A percentile compares a stretch with the other conserved stretches of the same genome.
Conservation (phyloP, 2,797 vertebrate genomes). For the Coilia nasus region DNA sequence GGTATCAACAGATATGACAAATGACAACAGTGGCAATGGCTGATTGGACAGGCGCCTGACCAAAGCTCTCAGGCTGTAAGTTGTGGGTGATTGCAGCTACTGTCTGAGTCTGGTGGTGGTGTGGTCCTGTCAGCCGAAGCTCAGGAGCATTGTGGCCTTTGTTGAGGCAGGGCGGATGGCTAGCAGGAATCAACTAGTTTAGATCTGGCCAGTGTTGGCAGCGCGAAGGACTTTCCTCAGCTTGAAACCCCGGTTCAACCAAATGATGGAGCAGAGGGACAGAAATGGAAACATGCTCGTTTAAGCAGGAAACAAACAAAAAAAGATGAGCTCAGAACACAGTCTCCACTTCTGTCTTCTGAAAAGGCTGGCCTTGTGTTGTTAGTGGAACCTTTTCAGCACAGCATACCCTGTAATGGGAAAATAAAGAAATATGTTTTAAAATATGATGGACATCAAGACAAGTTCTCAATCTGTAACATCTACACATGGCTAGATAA, state of each 20-base stretch:
- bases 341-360: conserved; percentile 12
- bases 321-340: background rate
- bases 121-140: conserved; percentile 59
- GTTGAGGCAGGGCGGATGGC: conserved; percentile 17
- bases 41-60: conserved; percentile 30
- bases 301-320: conserved; percentile 57
- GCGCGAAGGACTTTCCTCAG: conserved; percentile 79
- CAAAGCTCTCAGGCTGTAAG: background rate
- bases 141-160: conserved; percentile 66
- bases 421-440: background rate
- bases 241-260: conserved; percentile 87
- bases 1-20: conserved; percentile 43
- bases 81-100: conserved; percentile 37
- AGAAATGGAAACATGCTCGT: conserved; percentile 87
- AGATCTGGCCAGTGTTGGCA: conserved; percentile 72
- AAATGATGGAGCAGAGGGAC: conserved; percentile 87
- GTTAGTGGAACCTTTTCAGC: background rate
- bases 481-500: background rate
- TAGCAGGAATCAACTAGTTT: conserved; percentile 47
- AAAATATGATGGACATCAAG: background rate
- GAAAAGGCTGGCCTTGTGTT: background rate
- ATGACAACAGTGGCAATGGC: conserved; percentile 34
- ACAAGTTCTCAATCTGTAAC: background rate
- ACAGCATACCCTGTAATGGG: background rate
- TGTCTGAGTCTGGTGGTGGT: conserved; percentile 27